Percentiles rank a stretch among this genome's conserved stretches.
phyloP scores from a whole-genome alignment of 2,797 vertebrate genomes.

The Falco berigora region DNA sequence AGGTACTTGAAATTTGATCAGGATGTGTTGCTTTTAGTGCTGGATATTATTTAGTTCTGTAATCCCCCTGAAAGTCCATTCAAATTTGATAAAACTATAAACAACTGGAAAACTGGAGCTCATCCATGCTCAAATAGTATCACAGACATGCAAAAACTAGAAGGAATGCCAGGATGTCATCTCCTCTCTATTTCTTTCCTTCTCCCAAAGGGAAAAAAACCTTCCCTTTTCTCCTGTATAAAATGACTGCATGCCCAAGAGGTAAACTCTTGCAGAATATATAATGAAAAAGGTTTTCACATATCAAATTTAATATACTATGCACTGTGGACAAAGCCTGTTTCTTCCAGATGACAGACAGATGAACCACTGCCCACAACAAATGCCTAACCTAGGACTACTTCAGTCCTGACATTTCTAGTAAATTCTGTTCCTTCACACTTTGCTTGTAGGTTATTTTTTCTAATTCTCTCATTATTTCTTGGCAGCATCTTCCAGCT shows the following conservation, averaged over 20 bases:
- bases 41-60: background rate
- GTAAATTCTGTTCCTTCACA: background rate
- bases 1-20: background rate
- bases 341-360: background rate
- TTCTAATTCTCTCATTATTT: background rate
- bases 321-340: background rate
- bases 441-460: background rate
- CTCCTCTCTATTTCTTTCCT: background rate
- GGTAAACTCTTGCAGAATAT: background rate
- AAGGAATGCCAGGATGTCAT: background rate
- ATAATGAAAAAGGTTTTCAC: background rate
- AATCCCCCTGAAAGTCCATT: background rate
- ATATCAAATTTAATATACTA: background rate
- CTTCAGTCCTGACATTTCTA: background rate
- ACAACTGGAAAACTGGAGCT: slow-evolving; percentile 20
- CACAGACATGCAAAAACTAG: background rate
- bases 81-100: slow-evolving; percentile 10
- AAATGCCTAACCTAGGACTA: background rate
- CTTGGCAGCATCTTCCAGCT: background rate
- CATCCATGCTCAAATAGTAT: background rate
- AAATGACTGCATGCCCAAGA: background rate
- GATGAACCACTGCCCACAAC: background rate
- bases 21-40: background rate
- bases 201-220: background rate
- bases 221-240: background rate